Conservation (phyloP, 2,888 invertebrate genomes). For the Sicus ferrugineus region DNA sequence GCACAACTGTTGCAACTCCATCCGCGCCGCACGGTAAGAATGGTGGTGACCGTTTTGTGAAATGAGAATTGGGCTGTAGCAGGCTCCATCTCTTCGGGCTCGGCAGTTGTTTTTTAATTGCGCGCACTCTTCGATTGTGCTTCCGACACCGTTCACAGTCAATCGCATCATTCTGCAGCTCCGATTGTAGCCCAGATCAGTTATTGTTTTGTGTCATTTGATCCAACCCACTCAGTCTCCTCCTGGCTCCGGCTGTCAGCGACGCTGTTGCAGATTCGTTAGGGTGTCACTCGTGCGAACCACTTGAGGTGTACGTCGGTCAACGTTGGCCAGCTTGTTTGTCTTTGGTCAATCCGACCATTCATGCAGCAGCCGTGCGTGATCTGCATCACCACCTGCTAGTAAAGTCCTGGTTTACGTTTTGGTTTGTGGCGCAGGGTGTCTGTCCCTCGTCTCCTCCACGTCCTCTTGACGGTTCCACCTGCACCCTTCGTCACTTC, state of each 20-base stretch:
- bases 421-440: conserved; percentile 3
- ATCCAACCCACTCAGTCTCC: conserved; percentile 10
- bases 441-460: conserved; percentile 16
- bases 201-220: conserved; percentile 12
- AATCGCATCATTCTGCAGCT: not conserved
- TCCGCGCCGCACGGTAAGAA: not conserved
- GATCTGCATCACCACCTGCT: not conserved
- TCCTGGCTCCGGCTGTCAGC: not conserved
- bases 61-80: not conserved
- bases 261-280: not conserved
- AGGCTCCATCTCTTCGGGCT: not conserved
- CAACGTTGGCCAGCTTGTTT: conserved; percentile 7
- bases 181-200: conserved; percentile 12
- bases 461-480: conserved; percentile 4
- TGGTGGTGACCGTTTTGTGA: too few relatives aligned
- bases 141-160: not conserved
- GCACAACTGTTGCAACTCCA: conserved; percentile 27
- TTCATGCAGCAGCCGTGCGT: conserved; percentile 19
- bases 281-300: not conserved
- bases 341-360: conserved; percentile 5
- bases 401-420: not conserved
- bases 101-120: conserved; percentile 16
- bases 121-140: conserved; percentile 20
- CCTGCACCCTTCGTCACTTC: not conserved
- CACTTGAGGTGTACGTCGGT: not conserved